phyloP scores from a whole-genome alignment of 2,888 invertebrate species.

The Amorpha juglandis region DNA sequence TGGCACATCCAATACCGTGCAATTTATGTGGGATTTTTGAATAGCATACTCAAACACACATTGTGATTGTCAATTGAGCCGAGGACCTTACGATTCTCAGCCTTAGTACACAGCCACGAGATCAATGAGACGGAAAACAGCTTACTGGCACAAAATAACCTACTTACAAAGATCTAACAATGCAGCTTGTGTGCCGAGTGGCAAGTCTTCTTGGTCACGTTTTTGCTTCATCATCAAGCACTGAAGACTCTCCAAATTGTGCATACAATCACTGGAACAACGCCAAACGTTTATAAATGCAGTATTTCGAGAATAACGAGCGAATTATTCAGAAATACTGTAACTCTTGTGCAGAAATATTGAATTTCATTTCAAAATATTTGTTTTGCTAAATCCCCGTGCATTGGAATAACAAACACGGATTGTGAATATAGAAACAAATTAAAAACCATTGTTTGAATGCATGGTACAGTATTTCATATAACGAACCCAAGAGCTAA shows the following conservation, averaged over 20 bases:
- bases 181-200: conserved; percentile 36
- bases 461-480: too few relatives aligned
- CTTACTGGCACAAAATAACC: conserved; percentile 21
- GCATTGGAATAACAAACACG: background rate
- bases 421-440: background rate
- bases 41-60: too few relatives aligned
- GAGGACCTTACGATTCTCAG: too few relatives aligned
- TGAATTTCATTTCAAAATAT: background rate
- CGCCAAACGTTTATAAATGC: conserved; percentile 75
- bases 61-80: too few relatives aligned
- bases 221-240: conserved; percentile 62
- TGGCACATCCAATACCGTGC: too few relatives aligned
- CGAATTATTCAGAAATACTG: conserved; percentile 51
- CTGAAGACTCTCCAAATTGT: conserved; percentile 65
- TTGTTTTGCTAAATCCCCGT: background rate
- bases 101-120: too few relatives aligned
- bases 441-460: background rate
- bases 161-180: conserved; percentile 24
- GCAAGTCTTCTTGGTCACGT: conserved; percentile 64
- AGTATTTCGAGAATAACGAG: conserved; percentile 69
- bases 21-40: too few relatives aligned
- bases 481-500: background rate
- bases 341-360: conserved; percentile 26
- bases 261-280: conserved; percentile 61
- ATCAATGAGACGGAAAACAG: too few relatives aligned